Base-by-base conservation (phyloP, 2,113 vertebrate species). In the Oplegnathus fasciatus region DNA sequence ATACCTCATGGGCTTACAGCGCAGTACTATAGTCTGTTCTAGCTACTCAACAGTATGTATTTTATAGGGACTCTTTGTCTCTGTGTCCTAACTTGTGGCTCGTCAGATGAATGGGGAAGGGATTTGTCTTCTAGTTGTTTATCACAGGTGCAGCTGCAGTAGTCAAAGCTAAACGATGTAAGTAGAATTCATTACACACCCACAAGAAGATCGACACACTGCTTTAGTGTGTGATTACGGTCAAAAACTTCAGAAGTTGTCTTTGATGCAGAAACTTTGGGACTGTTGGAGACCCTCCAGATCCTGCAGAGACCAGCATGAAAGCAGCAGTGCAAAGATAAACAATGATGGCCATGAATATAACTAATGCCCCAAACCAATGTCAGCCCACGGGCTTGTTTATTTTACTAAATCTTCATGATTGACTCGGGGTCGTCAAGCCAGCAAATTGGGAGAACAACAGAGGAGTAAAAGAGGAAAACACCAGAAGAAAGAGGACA, bases 401-500 rank as follows among this genome's bases (percentile, higher is more conserved):
- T 80, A 74, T 75, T 75, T 68, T 18, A 55, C 67, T 70, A 69
- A 88, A 64, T 74, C 54, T 64, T 70, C 50, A 69, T 61, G 71
- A 85, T 46, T 68, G 58, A 77, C n/a, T 69, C 42, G 28, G 55
- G 62, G 68, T 82, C 75, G 79, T 71, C 40, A 75, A 75, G n/a
- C 20, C 24, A 50, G 71, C 20, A 75, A 70, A 79, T 24, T 50
- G 50, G 30, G 5, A 75, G 46, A 40, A 52, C 30, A 84, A 61
- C 54, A 50, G 28, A 62, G 65, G 55, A 78, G 64, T 11, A 18
- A 55, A 48, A 22, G 55, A 57, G 34, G 65, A 28, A 66, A 79
- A 55, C 9, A 11, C 5, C 2, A 28, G 0, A 30, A 64, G 37
- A 68, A 9, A 30, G 26, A 77, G 4, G 37, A 62, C 18, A 42